Evolutionary conservation across 2,797 vertebrate genomes (phyloP).

Genomic region (Eidolon dupreanum): DNA sequence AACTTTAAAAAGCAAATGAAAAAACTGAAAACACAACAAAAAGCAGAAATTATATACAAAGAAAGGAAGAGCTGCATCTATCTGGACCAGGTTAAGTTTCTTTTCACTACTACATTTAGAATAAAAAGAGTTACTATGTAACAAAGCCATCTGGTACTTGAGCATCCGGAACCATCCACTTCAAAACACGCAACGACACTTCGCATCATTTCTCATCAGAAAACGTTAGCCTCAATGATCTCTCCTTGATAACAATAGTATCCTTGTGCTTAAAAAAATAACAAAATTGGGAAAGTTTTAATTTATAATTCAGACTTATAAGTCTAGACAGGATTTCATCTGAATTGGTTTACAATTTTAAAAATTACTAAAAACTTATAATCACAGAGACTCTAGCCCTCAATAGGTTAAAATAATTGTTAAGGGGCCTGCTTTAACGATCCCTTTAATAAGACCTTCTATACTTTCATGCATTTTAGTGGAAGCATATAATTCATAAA

Average conservation of each 20-base stretch:
- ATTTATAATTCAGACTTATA: not conserved
- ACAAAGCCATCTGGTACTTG: not conserved
- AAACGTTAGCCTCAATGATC: not conserved
- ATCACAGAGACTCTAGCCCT: not conserved
- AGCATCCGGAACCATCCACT: not conserved
- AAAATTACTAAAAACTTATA: not conserved
- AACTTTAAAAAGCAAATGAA: not conserved
- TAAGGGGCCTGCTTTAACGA: not conserved
- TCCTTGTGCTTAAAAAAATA: not conserved
- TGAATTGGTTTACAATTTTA: not conserved
- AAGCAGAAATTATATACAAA: not conserved
- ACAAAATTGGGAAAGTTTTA: not conserved
- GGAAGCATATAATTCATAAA: not conserved
- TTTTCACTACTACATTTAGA: not conserved
- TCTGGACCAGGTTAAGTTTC: not conserved
- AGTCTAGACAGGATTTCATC: not conserved
- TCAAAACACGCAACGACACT: not conserved
- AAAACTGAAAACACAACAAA: not conserved
- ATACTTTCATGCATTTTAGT: not conserved
- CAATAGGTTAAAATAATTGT: not conserved
- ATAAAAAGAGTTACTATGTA: not conserved
- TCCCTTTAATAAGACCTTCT: not conserved
- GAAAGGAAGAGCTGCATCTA: not conserved
- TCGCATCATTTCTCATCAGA: not conserved
- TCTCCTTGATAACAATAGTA: not conserved